Percentiles rank a stretch among this genome's conserved stretches.
phyloP scores from a whole-genome alignment of 2,888 invertebrate genomes.

The Euphydryas editha region DNA sequence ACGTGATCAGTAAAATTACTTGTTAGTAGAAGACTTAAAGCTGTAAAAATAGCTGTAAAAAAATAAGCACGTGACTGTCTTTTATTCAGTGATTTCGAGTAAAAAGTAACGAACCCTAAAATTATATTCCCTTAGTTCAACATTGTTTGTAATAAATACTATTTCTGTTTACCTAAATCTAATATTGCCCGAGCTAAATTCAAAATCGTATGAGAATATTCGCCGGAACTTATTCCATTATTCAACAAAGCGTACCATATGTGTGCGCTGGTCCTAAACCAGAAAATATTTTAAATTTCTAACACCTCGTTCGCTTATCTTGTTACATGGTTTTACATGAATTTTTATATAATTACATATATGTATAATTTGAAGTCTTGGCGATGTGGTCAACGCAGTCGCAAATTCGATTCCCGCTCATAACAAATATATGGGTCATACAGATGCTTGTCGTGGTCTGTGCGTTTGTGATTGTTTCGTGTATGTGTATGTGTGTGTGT shows the following conservation, averaged over 20 bases:
- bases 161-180: constrained; percentile 41
- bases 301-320: constrained; percentile 33
- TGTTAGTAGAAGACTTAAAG: no score
- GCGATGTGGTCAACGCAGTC: no score
- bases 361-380: no score
- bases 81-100: neutral
- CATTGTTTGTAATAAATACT: constrained; percentile 34
- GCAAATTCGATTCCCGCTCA: no score
- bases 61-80: neutral
- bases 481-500: no score
- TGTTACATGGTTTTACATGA: constrained; percentile 18
- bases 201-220: constrained; percentile 41
- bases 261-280: constrained; percentile 41
- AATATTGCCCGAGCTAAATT: constrained; percentile 40
- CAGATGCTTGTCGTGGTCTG: no score
- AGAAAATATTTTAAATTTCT: constrained; percentile 43
- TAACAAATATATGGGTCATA: no score
- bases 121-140: neutral
- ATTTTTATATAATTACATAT: neutral
- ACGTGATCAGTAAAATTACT: no score
- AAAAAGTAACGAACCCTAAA: neutral
- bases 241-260: constrained; percentile 45
- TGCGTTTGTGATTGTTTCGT: no score
- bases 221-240: constrained; percentile 46
- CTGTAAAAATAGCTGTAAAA: neutral